Evolutionary conservation across 2,888 invertebrate species (phyloP), one percentile per base, ranked within the genome.

Genomic region (Conchocele bisecta): DNA sequence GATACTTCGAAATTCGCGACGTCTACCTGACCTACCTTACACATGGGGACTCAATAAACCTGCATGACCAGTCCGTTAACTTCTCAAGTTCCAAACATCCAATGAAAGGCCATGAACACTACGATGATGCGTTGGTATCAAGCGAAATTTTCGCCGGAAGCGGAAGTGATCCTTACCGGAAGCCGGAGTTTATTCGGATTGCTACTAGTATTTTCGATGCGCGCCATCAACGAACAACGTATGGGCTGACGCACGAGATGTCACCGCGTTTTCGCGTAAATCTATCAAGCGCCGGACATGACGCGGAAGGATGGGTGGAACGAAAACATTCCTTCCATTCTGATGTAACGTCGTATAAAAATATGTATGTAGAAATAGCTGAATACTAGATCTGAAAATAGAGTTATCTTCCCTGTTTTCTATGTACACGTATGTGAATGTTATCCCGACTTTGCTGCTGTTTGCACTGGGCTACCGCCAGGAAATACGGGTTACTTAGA

Each of bases 121-220:
- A 82, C 50, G 68, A 77, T 24, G 63, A 69, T 54, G 83, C 82
- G 5, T 53, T 81, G 0, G 76, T 77, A 2, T 74, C 83, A 0
- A 35, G 59, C 20, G 80, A 84, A 41, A 78, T 85, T 24, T 85
- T 85, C 61, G 65, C 68, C 31, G 78, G 80, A 15, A 50, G 59
- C n/a, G 39, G 51, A 2, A 28, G 17, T 7, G 28, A 51, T 33
- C 53, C 59, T 20, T 24, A 17, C 1, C 50, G 59, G 9, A 83
- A 84, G 57, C 65, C 82, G 1, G 84, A 83, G 60, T 85, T 82
- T 60, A 66, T 75, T 7, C 63, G 80, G 51, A 76, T 81, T 17
- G 83, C 85, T 1, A 71, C 82, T 0, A 82, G 83, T 64, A 48
- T 84, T 4, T 84, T 83, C 57, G 83, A 85, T 48, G 67, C 83